phyloP scores from a whole-genome alignment of 2,888 invertebrate species.

The Andrena fulva region DNA sequence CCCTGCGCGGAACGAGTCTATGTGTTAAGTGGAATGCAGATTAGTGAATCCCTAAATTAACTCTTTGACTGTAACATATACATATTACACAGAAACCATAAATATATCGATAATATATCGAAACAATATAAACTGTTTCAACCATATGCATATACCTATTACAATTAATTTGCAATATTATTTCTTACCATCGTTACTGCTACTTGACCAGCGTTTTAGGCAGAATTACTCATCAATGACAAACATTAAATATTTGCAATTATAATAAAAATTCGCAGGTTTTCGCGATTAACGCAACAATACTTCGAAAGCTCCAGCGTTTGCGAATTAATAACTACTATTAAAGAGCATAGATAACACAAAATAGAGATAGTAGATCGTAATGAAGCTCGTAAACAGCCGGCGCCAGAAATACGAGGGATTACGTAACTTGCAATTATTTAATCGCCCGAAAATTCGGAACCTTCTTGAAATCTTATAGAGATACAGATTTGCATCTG shows the following conservation, averaged over 20 bases:
- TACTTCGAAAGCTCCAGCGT: conserved; percentile 6
- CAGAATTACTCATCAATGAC: neutral
- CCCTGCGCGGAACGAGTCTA: no score
- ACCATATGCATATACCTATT: no score
- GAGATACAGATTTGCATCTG: neutral
- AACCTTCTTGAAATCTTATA: neutral
- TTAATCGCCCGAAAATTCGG: conserved; percentile 14
- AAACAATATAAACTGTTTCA: no score
- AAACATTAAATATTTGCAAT: neutral
- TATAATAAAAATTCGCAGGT: neutral
- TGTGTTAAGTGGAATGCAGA: neutral
- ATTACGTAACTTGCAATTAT: conserved; percentile 28
- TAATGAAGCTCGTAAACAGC: neutral
- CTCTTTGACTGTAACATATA: no score
- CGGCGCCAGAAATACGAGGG: neutral
- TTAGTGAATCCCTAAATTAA: neutral
- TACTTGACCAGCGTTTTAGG: no score
- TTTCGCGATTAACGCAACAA: neutral
- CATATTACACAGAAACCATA: no score
- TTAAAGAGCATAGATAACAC: conserved; percentile 1
- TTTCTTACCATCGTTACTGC: no score
- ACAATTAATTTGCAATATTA: no score
- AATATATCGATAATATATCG: no score
- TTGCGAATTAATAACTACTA: neutral
- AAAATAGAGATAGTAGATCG: conserved; percentile 4